A percentile compares a stretch with the other conserved stretches of the same genome.
Evolutionary conservation across 2,113 vertebrate species (phyloP).

Genomic region (Tupaia chinensis): DNA sequence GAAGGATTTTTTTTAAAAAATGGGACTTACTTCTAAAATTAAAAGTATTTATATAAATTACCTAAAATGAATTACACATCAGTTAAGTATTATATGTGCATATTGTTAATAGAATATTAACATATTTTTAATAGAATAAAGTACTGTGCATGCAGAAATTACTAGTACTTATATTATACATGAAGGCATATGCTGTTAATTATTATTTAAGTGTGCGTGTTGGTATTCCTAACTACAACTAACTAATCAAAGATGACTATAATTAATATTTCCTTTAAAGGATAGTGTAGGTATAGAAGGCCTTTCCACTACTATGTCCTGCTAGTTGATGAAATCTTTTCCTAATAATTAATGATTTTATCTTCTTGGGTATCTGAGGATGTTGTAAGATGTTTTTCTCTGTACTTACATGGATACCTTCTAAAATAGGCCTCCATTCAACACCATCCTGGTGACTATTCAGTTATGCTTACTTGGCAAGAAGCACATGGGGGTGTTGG

Average conservation of each 20-base stretch:
- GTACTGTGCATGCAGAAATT: neutral
- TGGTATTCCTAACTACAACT: slow-evolving; percentile 41
- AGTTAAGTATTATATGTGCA: slow-evolving; percentile 5
- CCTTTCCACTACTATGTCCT: slow-evolving; percentile 41
- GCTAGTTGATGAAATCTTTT: slow-evolving; percentile 55
- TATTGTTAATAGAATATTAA: neutral
- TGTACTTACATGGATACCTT: slow-evolving; percentile 35
- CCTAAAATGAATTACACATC: neutral
- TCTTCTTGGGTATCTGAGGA: slow-evolving; percentile 4
- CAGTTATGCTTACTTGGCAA: neutral
- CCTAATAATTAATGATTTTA: slow-evolving; percentile 36
- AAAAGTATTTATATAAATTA: slow-evolving; percentile 49
- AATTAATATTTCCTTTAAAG: slow-evolving; percentile 13
- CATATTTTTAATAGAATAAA: slow-evolving; percentile 39
- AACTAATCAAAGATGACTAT: slow-evolving; percentile 22
- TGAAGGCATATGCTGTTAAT: neutral
- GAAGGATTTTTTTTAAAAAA: slow-evolving; percentile 36
- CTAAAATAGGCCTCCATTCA: neutral
- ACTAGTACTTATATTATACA: neutral
- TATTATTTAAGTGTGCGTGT: slow-evolving; percentile 18
- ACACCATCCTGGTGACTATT: neutral
- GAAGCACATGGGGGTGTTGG: slow-evolving; percentile 13
- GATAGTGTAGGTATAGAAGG: neutral
- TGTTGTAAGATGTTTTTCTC: slow-evolving; percentile 51
- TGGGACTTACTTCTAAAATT: slow-evolving; percentile 10